Evolutionary conservation across 1,140 invertebrate species (phyloP), one percentile per base, ranked within the genome.

Genomic region (Nixonia krombeini): DNA sequence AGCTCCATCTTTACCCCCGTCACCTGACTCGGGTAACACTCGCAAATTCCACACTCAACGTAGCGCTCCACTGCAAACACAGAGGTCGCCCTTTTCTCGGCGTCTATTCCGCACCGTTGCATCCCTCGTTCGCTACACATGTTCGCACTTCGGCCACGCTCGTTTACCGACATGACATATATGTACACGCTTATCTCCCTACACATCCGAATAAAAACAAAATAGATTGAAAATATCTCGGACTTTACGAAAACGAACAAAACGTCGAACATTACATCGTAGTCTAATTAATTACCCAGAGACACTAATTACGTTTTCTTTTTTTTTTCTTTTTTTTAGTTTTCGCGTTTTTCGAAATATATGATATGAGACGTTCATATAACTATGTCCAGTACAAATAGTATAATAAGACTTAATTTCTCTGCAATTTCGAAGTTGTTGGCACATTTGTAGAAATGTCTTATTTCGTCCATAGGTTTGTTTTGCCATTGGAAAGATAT

Each of bases 161-260:
- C 68, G 62, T 58, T 52, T 71, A 72, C 66, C 46, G 70, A 68
- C 68, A 73, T 51, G 29, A 65, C 42, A n/a, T n/a, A 64, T 76
- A 79, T 75, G 51, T 78, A 78, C 76, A 78, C 56, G 46, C 72
- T 73, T 53, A 68, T 62, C 64, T 71, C 33, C 52, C 31, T 76
- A 75, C 72, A 79, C 72, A 77, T 79, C 67, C 73, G 80, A 83
- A 82, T 73, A 75, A 81, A 81, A 82, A 77, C 80, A 81, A 66
- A 80, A 75, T 78, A 72, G 76, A 76, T 67, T 76, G 80, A 80
- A 81, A 78, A 78, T 76, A 55, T 51, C 72, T 70, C 44, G 61
- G 63, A 61, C 46, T 63, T 55, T 78, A 81, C 59, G n/a, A 71
- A 77, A 70, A 79, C 70, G 71, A 75, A 78, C 61, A 49, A 75